A percentile compares a stretch with the other conserved stretches of the same genome.
phyloP scores from a whole-genome alignment of 2,797 vertebrate genomes.

The Pterois miles region DNA sequence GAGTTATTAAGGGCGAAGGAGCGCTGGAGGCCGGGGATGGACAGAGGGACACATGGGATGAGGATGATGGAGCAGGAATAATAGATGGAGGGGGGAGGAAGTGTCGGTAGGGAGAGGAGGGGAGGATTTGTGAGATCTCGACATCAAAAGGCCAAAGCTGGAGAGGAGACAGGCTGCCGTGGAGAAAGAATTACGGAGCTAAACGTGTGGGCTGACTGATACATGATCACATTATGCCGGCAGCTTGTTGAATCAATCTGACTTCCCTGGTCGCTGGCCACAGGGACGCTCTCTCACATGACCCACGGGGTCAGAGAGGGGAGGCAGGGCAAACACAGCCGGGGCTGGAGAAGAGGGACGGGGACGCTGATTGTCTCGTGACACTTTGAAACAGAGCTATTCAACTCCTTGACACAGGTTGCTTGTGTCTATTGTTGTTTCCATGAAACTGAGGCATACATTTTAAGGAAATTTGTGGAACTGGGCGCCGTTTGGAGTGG shows the following conservation, averaged over 20 bases:
- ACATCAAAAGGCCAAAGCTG: conserved; percentile 69
- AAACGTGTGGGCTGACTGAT: conserved; percentile 66
- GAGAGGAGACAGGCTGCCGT: conserved; percentile 48
- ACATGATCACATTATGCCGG: conserved; percentile 56
- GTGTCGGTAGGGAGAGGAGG: neutral
- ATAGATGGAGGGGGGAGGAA: neutral
- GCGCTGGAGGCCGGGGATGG: conserved; percentile 24
- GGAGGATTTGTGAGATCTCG: conserved; percentile 51
- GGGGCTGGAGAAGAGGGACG: neutral
- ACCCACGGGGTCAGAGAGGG: conserved; percentile 4
- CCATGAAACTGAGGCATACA: neutral
- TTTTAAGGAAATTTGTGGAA: neutral
- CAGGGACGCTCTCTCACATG: conserved; percentile 34
- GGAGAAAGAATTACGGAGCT: conserved; percentile 55
- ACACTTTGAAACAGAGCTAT: neutral
- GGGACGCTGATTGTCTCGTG: neutral
- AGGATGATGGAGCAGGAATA: conserved; percentile 27
- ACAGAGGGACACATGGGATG: conserved; percentile 25
- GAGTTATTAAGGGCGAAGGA: conserved; percentile 44
- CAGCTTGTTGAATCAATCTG: conserved; percentile 68
- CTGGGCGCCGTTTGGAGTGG: too few relatives aligned
- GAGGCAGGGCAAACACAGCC: neutral
- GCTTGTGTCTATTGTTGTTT: neutral
- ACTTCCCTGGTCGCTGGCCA: conserved; percentile 28
- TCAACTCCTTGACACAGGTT: neutral